These are phyloP conservation scores for Bellardia pandia DNA, from an alignment of 2,888 invertebrate genomes.

Conservation along the genomic window DNA sequence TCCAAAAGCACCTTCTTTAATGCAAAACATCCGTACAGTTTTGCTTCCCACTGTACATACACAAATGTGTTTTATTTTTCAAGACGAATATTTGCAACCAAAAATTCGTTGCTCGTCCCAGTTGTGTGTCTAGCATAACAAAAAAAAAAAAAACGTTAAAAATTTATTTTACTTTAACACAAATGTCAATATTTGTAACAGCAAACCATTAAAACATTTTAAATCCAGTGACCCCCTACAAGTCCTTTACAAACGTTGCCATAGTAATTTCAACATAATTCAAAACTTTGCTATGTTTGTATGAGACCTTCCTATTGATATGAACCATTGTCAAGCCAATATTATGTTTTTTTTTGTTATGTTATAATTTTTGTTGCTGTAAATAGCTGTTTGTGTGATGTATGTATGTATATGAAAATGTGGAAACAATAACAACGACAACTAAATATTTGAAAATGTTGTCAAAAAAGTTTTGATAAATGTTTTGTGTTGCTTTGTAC, in stretches of 20 bases:
- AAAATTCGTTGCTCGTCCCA: too few species aligned
- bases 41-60: too few species aligned
- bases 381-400: neutral
- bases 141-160: neutral
- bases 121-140: too few species aligned
- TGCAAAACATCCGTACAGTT: too few species aligned
- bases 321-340: neutral
- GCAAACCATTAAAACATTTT: neutral
- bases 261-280: neutral
- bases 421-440: neutral
- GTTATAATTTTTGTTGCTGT: neutral
- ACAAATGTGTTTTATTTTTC: too few species aligned
- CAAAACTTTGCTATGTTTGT: neutral
- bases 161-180: neutral
- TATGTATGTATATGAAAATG: neutral
- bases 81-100: too few species aligned
- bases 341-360: neutral
- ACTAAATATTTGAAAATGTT: constrained; percentile 17
- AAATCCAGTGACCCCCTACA: neutral
- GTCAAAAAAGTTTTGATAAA: neutral
- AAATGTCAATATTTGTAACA: neutral
- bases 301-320: neutral
- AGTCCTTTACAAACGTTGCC: neutral
- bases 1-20: too few species aligned
- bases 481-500: neutral